A percentile compares a stretch with the other conserved stretches of the same genome.
These are phyloP conservation scores for Salvelinus fontinalis DNA, from an alignment of 2,113 vertebrate species.

Conservation along the genomic window DNA sequence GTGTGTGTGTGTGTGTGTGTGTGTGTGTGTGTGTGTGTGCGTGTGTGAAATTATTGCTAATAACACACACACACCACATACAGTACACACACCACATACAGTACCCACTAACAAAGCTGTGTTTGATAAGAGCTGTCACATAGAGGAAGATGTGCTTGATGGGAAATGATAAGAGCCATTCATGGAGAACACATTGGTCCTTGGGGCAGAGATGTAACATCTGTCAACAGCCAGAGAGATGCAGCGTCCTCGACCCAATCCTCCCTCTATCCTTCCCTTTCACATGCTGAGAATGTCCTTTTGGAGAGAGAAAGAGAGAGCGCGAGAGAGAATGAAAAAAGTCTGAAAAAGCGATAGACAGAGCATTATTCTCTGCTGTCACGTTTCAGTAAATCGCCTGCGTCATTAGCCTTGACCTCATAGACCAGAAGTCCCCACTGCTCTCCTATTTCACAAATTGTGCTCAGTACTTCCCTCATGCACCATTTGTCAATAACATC, in stretches of 20 bases:
- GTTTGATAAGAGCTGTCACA: constrained; percentile 36
- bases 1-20: no score
- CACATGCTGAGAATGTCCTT: not conserved
- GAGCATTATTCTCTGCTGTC: no score
- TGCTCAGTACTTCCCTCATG: not conserved
- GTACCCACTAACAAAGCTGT: constrained; percentile 7
- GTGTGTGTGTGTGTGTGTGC: no score
- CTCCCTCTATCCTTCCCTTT: not conserved
- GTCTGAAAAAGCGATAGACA: not conserved
- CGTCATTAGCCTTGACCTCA: constrained; percentile 34
- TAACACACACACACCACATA: not conserved
- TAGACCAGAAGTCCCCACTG: not conserved
- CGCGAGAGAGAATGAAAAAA: not conserved
- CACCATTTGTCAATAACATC: not conserved
- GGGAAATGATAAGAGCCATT: constrained; percentile 25
- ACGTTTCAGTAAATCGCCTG: constrained; percentile 5
- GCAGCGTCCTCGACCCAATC: not conserved
- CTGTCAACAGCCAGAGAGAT: constrained; percentile 32
- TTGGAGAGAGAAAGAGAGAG: not conserved
- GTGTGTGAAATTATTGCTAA: not conserved
- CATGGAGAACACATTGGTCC: constrained; percentile 44
- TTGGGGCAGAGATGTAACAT: constrained; percentile 42
- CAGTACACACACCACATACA: constrained; percentile 4
- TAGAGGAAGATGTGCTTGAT: constrained; percentile 11
- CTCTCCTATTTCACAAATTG: not conserved